A percentile compares a stretch with the other conserved stretches of the same genome.
Conservation (phyloP, 2,113 vertebrate genomes). For the Bombycilla garrulus region DNA sequence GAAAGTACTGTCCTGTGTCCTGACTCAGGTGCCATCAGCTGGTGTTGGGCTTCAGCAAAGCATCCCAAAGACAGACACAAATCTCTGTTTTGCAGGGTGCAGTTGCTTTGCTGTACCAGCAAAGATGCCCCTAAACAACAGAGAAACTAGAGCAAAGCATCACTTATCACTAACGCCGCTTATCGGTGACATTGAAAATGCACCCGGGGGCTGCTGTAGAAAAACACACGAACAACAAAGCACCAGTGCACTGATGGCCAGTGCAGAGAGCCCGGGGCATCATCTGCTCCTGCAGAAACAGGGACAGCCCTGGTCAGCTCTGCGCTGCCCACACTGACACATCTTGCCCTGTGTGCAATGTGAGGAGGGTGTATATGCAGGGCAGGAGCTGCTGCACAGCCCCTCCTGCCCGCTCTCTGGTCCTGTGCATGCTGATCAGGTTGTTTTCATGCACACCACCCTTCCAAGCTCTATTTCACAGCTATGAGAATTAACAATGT, state of each 20-base stretch:
- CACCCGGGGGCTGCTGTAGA: fast-evolving
- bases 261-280: neutral
- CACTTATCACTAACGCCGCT: fast-evolving
- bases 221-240: fast-evolving
- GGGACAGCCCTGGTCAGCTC: fast-evolving
- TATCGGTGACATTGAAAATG: neutral
- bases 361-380: too few species aligned
- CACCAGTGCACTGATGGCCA: neutral
- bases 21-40: neutral
- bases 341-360: neutral
- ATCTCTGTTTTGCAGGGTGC: neutral
- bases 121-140: neutral
- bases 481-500: neutral
- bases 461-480: neutral
- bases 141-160: neutral
- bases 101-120: neutral
- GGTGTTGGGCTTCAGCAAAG: neutral
- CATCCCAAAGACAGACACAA: neutral
- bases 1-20: neutral
- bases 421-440: neutral
- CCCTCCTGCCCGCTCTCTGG: neutral
- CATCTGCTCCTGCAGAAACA: neutral
- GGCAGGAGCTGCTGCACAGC: neutral
- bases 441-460: neutral
- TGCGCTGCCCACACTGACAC: neutral